Percentiles rank a stretch among this genome's conserved stretches.
These are phyloP conservation scores for Samia ricini DNA, from an alignment of 1,140 invertebrate species.

Conservation along the genomic window DNA sequence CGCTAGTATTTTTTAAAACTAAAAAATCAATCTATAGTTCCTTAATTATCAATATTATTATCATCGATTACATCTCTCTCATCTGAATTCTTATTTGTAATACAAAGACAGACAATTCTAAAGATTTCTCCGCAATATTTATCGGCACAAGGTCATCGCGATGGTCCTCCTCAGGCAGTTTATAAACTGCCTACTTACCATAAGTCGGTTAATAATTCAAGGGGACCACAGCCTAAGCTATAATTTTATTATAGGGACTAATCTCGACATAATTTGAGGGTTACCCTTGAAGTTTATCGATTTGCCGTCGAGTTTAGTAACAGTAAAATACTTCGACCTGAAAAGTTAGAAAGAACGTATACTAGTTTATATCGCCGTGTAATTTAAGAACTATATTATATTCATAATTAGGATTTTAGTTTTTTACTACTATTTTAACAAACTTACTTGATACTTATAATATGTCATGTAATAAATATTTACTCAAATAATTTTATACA, in stretches of 20 bases:
- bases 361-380: constrained; percentile 1
- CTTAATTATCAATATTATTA: too few relatives aligned
- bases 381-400: neutral
- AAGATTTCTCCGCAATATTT: too few relatives aligned
- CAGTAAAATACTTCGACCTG: constrained; percentile 6
- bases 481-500: too few relatives aligned
- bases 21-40: too few relatives aligned
- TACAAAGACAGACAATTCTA: too few relatives aligned
- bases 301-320: constrained; percentile 5
- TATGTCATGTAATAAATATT: neutral
- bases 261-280: constrained; percentile 19
- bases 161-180: neutral
- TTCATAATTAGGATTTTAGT: neutral
- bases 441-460: neutral
- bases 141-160: neutral
- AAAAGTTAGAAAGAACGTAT: constrained; percentile 1
- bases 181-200: neutral
- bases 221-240: constrained; percentile 11
- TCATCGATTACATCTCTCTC: too few relatives aligned
- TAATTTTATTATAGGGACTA: constrained; percentile 22
- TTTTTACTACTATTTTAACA: neutral
- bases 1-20: too few relatives aligned
- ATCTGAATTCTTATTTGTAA: too few relatives aligned
- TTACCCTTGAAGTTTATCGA: constrained; percentile 17
- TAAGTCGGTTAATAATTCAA: neutral